A percentile compares a stretch with the other conserved stretches of the same genome.
phyloP scores from a whole-genome alignment of 2,888 invertebrate species.

The Cephalotes varians region DNA sequence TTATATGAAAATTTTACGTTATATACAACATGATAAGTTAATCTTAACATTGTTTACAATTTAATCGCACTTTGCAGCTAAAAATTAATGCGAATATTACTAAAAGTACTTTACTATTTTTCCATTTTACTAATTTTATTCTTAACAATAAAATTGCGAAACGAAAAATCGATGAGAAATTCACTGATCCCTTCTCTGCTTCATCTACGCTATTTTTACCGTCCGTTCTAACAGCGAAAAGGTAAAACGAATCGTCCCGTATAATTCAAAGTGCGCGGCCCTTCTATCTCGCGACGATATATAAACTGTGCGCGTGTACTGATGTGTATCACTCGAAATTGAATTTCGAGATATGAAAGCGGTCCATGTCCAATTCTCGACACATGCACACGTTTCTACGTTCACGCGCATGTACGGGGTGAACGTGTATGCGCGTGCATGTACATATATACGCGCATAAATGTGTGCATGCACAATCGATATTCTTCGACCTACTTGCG shows the following conservation, averaged over 20 bases:
- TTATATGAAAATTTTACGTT: neutral
- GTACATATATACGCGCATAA: neutral
- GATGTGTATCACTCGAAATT: conserved; percentile 56
- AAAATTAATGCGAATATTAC: neutral
- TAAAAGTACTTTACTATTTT: neutral
- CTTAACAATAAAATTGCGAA: neutral
- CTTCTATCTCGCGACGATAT: conserved; percentile 22
- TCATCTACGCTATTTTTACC: conserved; percentile 22
- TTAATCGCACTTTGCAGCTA: neutral
- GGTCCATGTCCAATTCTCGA: conserved; percentile 52
- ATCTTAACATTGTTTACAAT: neutral
- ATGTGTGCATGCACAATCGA: conserved; percentile 46
- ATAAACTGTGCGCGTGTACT: conserved; percentile 38
- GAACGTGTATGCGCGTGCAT: neutral
- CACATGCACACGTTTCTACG: conserved; percentile 2
- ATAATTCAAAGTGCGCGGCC: conserved; percentile 29
- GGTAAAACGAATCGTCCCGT: neutral
- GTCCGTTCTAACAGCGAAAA: neutral
- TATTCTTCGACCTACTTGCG: conserved; percentile 52
- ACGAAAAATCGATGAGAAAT: neutral
- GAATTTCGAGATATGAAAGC: conserved; percentile 57
- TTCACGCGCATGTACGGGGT: neutral
- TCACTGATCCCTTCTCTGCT: neutral
- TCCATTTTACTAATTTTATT: neutral
- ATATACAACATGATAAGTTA: neutral